Conservation (phyloP, 2,113 vertebrate species). For the Physeter macrocephalus region DNA sequence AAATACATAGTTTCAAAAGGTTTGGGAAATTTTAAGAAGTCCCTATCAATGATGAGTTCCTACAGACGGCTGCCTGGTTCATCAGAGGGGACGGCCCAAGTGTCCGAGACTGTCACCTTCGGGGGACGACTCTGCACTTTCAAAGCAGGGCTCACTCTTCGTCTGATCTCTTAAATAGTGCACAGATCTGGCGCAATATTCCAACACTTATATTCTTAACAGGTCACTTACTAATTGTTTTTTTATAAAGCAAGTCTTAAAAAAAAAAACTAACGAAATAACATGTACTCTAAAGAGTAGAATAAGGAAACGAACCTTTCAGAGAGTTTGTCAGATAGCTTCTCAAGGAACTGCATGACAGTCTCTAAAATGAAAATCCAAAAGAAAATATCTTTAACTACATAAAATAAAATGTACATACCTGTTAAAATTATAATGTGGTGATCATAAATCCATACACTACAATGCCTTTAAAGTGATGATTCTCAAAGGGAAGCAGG, state of each 20-base stretch:
- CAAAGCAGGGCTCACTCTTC: neutral
- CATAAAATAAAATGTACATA: neutral
- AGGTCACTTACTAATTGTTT: neutral
- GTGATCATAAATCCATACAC: neutral
- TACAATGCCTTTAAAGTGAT: neutral
- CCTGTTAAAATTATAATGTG: neutral
- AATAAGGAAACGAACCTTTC: slow-evolving; percentile 84
- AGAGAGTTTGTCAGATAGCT: slow-evolving; percentile 90
- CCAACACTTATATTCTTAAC: neutral
- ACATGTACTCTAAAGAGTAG: neutral
- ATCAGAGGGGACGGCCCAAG: no score
- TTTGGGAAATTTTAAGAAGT: neutral
- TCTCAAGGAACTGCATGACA: slow-evolving; percentile 92
- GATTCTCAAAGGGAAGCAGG: neutral
- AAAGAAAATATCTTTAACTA: neutral
- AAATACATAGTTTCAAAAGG: neutral
- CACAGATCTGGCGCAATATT: neutral
- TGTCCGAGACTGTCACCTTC: neutral
- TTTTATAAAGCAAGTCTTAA: neutral
- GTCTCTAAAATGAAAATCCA: slow-evolving; percentile 83
- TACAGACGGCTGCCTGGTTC: neutral
- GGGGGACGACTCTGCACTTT: neutral
- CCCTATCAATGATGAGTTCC: neutral
- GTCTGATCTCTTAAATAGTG: no score
- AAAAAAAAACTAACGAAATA: neutral